phyloP scores from a whole-genome alignment of 2,113 vertebrate genomes.

The Hippoglossus stenolepis region DNA sequence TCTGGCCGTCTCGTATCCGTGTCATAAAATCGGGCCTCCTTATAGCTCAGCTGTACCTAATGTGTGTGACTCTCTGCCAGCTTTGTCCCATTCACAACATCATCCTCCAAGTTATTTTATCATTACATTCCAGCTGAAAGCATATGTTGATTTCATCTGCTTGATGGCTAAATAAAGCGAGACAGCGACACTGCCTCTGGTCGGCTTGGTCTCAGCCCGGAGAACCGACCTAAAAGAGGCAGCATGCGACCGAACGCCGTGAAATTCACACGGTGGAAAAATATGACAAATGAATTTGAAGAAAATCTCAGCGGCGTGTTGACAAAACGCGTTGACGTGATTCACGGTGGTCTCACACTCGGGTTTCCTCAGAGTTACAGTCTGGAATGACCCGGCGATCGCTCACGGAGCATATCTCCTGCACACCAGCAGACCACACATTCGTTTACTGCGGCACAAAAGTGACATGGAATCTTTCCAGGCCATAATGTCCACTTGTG shows the following conservation, averaged over 20 bases:
- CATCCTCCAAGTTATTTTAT: constrained; percentile 47
- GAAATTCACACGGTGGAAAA: constrained; percentile 31
- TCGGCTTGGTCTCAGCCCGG: constrained; percentile 29
- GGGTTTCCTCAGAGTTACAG: constrained; percentile 37
- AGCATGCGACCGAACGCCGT: constrained; percentile 7
- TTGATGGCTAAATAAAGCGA: constrained; percentile 39
- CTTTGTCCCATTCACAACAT: constrained; percentile 57
- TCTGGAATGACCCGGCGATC: constrained; percentile 28
- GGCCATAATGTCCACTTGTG: constrained; percentile 67
- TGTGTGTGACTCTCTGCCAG: constrained; percentile 56
- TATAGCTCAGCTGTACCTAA: constrained; percentile 63
- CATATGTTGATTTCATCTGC: constrained; percentile 40
- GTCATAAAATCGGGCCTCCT: constrained; percentile 66
- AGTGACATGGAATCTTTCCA: constrained; percentile 66
- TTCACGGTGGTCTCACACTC: constrained; percentile 44
- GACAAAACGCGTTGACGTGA: constrained; percentile 54
- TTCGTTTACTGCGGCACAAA: constrained; percentile 50
- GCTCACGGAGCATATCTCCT: constrained; percentile 35
- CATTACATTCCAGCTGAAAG: constrained; percentile 36
- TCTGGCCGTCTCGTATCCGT: constrained; percentile 64
- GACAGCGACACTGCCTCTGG: constrained; percentile 21
- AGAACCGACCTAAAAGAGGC: constrained; percentile 17
- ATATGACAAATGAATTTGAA: constrained; percentile 39
- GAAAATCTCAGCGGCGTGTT: constrained; percentile 36
- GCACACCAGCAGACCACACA: constrained; percentile 53